phyloP scores from a whole-genome alignment of 1,140 invertebrate genomes.

The Drosophila nigrodunni region DNA sequence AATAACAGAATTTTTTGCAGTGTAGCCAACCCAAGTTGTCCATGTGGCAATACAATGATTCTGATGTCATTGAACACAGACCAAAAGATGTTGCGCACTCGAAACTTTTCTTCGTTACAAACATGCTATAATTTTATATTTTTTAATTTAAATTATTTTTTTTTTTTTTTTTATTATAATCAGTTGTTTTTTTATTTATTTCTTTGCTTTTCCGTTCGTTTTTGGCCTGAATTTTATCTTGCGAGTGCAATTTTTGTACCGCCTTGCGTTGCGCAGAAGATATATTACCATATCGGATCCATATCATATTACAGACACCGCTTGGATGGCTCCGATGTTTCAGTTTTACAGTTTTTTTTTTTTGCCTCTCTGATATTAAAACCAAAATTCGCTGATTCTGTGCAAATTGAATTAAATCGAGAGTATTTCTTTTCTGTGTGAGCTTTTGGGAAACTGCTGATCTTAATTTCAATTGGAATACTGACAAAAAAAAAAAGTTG shows the following conservation, averaged over 20 bases:
- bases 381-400: slow-evolving; percentile 45
- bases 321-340: slow-evolving; percentile 19
- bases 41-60: slow-evolving; percentile 37
- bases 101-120: slow-evolving; percentile 7
- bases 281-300: slow-evolving; percentile 38
- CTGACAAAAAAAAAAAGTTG: no score
- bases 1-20: neutral
- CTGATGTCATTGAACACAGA: slow-evolving; percentile 54
- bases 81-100: slow-evolving; percentile 34
- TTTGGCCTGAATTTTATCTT: slow-evolving; percentile 56
- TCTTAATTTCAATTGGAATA: neutral
- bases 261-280: slow-evolving; percentile 38
- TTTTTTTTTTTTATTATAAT: slow-evolving; percentile 17
- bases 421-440: slow-evolving; percentile 1
- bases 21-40: neutral
- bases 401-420: slow-evolving; percentile 43
- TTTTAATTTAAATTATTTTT: slow-evolving; percentile 17
- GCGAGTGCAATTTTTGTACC: slow-evolving; percentile 45
- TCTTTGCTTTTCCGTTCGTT: slow-evolving; percentile 43
- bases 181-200: slow-evolving; percentile 8
- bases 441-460: slow-evolving; percentile 1
- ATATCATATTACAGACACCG: slow-evolving; percentile 40
- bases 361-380: slow-evolving; percentile 11
- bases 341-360: slow-evolving; percentile 6
- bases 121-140: slow-evolving; percentile 7